Percentiles rank a stretch among this genome's conserved stretches.
Evolutionary conservation across 1,140 invertebrate genomes (phyloP).

Genomic region (Archegozetes longisetosus): DNA sequence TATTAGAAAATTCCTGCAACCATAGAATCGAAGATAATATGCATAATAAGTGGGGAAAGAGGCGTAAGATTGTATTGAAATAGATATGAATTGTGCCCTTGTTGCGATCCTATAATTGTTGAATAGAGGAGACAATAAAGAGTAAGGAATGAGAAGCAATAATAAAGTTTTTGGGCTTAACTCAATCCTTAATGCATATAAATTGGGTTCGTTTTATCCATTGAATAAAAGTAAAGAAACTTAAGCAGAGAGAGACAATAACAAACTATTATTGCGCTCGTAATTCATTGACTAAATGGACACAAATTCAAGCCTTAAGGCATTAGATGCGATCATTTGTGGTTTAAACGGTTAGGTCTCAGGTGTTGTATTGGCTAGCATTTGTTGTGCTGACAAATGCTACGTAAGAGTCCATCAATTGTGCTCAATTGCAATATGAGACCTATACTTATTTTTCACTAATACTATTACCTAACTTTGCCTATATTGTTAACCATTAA

Average conservation of each 20-base stretch:
- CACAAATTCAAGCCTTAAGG: not conserved
- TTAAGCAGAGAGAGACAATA: not conserved
- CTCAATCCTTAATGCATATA: not conserved
- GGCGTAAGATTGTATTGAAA: no score
- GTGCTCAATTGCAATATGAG: no score
- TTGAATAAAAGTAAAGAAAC: not conserved
- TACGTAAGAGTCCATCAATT: not conserved
- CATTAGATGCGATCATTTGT: not conserved
- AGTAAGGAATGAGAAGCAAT: no score
- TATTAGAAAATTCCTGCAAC: not conserved
- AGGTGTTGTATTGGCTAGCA: not conserved
- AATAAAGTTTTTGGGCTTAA: not conserved
- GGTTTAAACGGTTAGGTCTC: not conserved
- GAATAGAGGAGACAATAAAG: no score
- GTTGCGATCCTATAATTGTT: no score
- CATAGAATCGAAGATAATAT: no score
- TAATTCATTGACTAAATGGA: not conserved
- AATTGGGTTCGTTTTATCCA: not conserved
- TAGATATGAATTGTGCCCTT: no score
- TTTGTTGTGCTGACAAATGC: not conserved
- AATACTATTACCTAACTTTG: no score
- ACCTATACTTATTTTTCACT: no score
- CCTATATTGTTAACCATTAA: no score
- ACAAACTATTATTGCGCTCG: not conserved
- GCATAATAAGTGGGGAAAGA: no score